Conservation (phyloP, 2,888 invertebrate genomes). For the Mechanitis messenoides region DNA sequence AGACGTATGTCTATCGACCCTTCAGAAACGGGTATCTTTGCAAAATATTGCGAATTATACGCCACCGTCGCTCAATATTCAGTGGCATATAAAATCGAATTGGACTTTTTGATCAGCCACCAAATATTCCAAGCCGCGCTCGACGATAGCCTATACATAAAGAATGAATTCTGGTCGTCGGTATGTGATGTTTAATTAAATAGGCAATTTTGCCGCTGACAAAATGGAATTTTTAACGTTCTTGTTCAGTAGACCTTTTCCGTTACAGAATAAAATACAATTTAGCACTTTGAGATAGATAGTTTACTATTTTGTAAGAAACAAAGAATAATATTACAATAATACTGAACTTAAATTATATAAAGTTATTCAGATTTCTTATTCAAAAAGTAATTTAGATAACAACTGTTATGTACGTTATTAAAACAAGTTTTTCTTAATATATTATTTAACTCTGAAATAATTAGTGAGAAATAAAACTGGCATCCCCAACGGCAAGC, state of each 20-base stretch:
- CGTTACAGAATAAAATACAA: not conserved
- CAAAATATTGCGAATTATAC: conserved; percentile 46
- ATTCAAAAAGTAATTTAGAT: too few relatives aligned
- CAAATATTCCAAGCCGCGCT: conserved; percentile 38
- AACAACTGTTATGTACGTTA: too few relatives aligned
- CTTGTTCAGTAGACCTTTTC: not conserved
- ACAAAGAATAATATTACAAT: too few relatives aligned
- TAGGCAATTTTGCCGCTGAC: conserved; percentile 8
- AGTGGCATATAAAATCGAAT: conserved; percentile 59
- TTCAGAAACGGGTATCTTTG: conserved; percentile 38
- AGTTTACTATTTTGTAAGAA: too few relatives aligned
- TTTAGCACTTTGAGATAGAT: too few relatives aligned
- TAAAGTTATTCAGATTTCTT: too few relatives aligned
- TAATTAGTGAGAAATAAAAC: conserved; percentile 60
- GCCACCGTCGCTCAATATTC: conserved; percentile 57
- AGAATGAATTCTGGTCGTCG: conserved; percentile 35
- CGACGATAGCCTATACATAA: conserved; percentile 39
- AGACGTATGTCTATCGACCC: conserved; percentile 11
- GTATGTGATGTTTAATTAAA: conserved; percentile 31
- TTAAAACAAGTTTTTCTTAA: too few relatives aligned
- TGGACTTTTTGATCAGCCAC: conserved; percentile 53
- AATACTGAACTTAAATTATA: too few relatives aligned
- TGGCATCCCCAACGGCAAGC: conserved; percentile 51
- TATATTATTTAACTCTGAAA: conserved; percentile 42
- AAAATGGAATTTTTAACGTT: conserved; percentile 4